Base-by-base conservation (phyloP, 1,140 invertebrate genomes). In the Drosophila ironensis region DNA sequence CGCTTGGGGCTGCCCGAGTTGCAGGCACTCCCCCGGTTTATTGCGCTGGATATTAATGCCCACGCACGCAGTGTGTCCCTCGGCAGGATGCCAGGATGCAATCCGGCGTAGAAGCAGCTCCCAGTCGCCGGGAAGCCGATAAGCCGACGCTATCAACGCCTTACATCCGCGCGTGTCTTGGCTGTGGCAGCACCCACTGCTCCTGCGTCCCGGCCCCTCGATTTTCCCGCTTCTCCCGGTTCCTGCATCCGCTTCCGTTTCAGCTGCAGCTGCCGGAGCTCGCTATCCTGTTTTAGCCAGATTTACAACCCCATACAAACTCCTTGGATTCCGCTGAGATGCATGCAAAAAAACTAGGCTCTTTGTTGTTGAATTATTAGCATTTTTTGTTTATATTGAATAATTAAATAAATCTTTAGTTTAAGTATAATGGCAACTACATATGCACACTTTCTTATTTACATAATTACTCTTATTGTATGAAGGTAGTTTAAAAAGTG, bases 101-200 rank as follows among this genome's bases (percentile, higher is more conserved):
- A 25, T 19, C 41, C 6, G 27, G 27, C n/a, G n/a, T n/a, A n/a
- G 33, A 30, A 37, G 40, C 16, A 50, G 40, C 35, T 44, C 50
- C 8, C 35, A 20, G 22, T 20, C 22, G 33, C 46, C 22, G 56
- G 61, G 56, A 35, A 44, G 68, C 72, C 67, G 77, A 82, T 81
- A 82, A 81, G 77, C 78, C 46, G 72, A 41, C 59, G 72, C 77
- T 84, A 81, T 84, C 77, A 84, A 68, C 77, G 78, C 68, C 77
- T 80, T 81, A 35, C 50, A 50, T 50, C 45, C 28, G 42, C 66
- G 64, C 67, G 66, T 70, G 46, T 59, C 64, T 48, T 33, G 44
- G 64, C 66, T 52, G 11, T 69, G 66, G 24, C 12, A 8, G 9
- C 33, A 12, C 17, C 28, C 19, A 24, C 33, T 30, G 12, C 11